phyloP scores from a whole-genome alignment of 2,888 invertebrate species.

The Ellobium chinense region DNA sequence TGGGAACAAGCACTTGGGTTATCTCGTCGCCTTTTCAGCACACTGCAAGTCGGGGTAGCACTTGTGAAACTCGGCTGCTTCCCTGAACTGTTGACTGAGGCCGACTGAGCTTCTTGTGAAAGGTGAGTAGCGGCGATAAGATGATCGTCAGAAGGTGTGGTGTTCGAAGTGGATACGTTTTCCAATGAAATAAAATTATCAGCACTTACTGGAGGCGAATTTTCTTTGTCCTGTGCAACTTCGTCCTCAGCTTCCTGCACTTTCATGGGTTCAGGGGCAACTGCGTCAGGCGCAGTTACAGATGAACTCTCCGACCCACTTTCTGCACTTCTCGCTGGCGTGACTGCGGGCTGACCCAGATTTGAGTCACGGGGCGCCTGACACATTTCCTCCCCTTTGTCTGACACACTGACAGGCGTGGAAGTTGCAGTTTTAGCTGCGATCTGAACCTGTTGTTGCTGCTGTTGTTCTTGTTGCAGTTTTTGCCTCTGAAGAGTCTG shows the following conservation, averaged over 20 bases:
- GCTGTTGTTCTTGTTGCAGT: slow-evolving; percentile 43
- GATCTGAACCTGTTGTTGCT: slow-evolving; percentile 21
- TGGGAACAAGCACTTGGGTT: background rate
- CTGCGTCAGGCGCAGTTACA: background rate
- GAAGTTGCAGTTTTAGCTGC: background rate
- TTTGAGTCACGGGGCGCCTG: slow-evolving; percentile 27
- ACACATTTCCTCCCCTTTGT: slow-evolving; percentile 32
- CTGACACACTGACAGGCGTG: background rate
- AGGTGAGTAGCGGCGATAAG: background rate
- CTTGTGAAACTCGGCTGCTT: background rate
- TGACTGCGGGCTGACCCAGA: slow-evolving; percentile 46
- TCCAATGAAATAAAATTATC: background rate
- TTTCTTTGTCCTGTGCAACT: slow-evolving; percentile 46
- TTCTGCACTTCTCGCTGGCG: slow-evolving; percentile 33
- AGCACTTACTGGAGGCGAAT: slow-evolving; percentile 50
- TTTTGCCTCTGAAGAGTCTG: slow-evolving; percentile 25
- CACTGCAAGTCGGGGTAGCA: slow-evolving; percentile 17
- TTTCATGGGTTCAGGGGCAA: background rate
- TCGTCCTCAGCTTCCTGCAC: background rate
- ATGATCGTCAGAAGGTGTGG: background rate
- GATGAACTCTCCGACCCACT: background rate
- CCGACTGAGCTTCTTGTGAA: background rate
- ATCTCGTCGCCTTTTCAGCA: slow-evolving; percentile 46
- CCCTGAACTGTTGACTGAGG: background rate
- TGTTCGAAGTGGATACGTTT: slow-evolving; percentile 18